Evolutionary conservation across 2,113 vertebrate species (phyloP).

Genomic region (Hemiscyllium ocellatum): DNA sequence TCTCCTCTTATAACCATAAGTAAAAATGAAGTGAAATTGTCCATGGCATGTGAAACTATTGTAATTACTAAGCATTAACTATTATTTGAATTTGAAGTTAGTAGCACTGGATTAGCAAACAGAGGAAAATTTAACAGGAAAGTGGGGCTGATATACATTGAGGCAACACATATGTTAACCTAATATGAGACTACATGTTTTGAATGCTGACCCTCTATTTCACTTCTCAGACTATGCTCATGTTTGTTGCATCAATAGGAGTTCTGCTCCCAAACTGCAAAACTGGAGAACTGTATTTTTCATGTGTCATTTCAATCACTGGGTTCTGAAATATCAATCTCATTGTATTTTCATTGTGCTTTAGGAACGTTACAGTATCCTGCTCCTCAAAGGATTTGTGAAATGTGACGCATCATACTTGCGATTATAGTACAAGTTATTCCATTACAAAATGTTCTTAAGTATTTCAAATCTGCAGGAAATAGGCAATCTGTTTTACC

Average conservation of each 20-base stretch:
- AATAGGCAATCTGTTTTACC: neutral
- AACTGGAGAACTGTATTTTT: neutral
- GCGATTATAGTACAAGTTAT: neutral
- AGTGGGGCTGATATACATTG: neutral
- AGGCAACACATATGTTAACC: neutral
- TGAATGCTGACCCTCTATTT: slow-evolving; percentile 36
- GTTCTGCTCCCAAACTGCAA: neutral
- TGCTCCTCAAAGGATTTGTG: neutral
- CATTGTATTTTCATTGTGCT: neutral
- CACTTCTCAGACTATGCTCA: slow-evolving; percentile 34
- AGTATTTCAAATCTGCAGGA: neutral
- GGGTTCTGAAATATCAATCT: neutral
- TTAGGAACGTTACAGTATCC: neutral
- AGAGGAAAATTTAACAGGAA: neutral
- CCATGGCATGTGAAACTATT: neutral
- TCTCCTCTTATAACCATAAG: neutral
- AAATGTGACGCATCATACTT: neutral
- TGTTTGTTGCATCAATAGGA: neutral
- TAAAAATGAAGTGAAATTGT: neutral
- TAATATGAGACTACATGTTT: neutral
- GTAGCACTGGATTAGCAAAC: neutral
- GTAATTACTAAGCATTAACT: neutral
- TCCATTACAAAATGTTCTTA: neutral
- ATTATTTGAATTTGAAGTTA: neutral
- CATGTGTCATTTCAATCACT: neutral